Evolutionary conservation across 2,888 invertebrate genomes (phyloP), one percentile per base, ranked within the genome.

Genomic region (Agrypnus murinus): DNA sequence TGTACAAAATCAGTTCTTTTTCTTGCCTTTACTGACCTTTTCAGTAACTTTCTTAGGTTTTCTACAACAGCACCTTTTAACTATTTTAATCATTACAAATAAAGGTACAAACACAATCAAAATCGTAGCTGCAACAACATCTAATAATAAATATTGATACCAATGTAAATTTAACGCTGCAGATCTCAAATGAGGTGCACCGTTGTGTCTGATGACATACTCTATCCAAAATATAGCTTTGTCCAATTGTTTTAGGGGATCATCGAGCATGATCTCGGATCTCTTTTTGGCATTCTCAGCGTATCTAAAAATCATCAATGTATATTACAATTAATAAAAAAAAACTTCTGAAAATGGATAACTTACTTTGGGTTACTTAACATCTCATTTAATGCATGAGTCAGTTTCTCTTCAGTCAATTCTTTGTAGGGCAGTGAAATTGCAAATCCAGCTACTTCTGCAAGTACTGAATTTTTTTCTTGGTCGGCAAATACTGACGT

Each of bases 321-420:
- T n/a, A n/a, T n/a, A n/a, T n/a, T n/a, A n/a, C n/a, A n/a, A n/a
- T 9, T 7, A 32, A 34, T 50, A 50, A 7, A 10, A 14, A 57
- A 17, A 57, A 57, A 17, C 12, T 7, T 12, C 2, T 50, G 7
- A 45, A 46, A n/a, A 12, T 4, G 7, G n/a, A 5, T 12, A 10
- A 36, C 65, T 65, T 79, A 82, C 64, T 77, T 82, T 2, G 75
- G 71, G 68, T 88, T 84, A 0, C 76, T 75, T 1, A 86, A 77
- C 2, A 87, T 76, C 58, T 83, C 79, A 1, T 83, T 73, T 31
- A 88, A 81, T 15, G 83, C 83, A 36, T 80, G 72, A 0, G 82
- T 76, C 10, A 87, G 69, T 9, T 79, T 79, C 66, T 85, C 84
- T 65, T 85, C 85, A n/a, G 82, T 83, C 9, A 88, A 73, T 7